Conservation (phyloP, 1,140 invertebrate species). For the Vanessa tameamea region DNA sequence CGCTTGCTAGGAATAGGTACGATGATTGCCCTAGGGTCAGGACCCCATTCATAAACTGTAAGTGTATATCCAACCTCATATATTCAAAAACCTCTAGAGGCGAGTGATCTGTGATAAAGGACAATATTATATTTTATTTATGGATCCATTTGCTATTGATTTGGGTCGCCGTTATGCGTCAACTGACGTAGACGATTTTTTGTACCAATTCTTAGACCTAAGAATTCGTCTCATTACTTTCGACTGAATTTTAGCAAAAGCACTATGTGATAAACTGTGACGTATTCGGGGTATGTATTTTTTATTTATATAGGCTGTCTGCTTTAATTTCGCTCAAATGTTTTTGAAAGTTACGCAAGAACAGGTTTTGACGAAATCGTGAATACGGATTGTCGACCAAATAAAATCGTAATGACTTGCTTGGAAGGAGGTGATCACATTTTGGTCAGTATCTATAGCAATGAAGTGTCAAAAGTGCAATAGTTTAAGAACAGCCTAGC, state of each 20-base stretch:
- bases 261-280: neutral
- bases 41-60: neutral
- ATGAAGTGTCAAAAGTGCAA: no score
- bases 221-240: neutral
- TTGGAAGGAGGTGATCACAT: no score
- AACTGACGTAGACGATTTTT: slow-evolving; percentile 9
- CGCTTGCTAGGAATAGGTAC: neutral
- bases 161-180: slow-evolving; percentile 26
- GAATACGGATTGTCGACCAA: no score
- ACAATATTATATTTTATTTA: slow-evolving; percentile 38
- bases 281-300: no score
- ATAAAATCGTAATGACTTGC: no score
- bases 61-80: slow-evolving; percentile 1
- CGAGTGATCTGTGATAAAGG: slow-evolving; percentile 27
- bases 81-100: slow-evolving; percentile 22
- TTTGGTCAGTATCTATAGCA: no score
- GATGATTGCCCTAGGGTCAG: slow-evolving; percentile 11
- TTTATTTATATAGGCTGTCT: no score
- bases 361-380: no score
- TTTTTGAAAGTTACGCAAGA: no score
- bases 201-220: neutral
- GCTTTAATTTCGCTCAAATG: no score
- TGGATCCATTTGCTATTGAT: slow-evolving; percentile 35
- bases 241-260: neutral
- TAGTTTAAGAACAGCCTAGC: no score